A percentile compares a stretch with the other conserved stretches of the same genome.
These are phyloP conservation scores for Gadus macrocephalus DNA, from an alignment of 2,113 vertebrate species.

Conservation along the genomic window DNA sequence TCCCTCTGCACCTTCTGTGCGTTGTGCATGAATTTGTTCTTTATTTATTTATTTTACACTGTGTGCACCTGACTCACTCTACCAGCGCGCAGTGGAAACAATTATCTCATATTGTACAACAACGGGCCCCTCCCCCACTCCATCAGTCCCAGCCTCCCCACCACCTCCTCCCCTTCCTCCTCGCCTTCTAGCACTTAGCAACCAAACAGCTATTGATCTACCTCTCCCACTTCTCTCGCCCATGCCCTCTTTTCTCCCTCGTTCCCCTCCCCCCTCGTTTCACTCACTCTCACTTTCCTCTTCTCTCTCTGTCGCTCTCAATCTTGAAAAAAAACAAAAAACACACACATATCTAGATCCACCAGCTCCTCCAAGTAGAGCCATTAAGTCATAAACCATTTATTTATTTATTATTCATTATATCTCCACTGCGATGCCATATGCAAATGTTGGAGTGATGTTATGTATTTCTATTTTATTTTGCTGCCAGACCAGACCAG, in stretches of 20 bases:
- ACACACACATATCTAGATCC: background rate
- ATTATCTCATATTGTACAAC: background rate
- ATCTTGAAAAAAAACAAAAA: background rate
- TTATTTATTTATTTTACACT: too few relatives aligned
- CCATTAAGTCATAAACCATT: background rate
- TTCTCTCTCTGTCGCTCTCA: background rate
- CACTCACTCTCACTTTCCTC: background rate
- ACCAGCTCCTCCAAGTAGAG: background rate
- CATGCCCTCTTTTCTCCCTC: background rate
- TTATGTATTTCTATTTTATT: background rate
- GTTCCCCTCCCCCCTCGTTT: background rate
- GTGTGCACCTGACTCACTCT: too few relatives aligned
- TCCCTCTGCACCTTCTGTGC: too few relatives aligned
- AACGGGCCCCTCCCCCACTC: background rate
- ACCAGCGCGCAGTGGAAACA: background rate
- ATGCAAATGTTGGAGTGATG: background rate
- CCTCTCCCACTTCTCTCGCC: background rate
- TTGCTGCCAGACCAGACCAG: too few relatives aligned
- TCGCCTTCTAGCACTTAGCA: background rate
- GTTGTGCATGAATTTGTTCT: too few relatives aligned
- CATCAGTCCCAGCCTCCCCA: background rate
- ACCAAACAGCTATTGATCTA: constrained; percentile 1
- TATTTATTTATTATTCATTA: background rate
- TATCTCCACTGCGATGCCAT: background rate
- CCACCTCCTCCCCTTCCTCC: background rate